A percentile compares a stretch with the other conserved stretches of the same genome.
phyloP scores from a whole-genome alignment of 2,888 invertebrate species.

The Stenodema calcarata region DNA sequence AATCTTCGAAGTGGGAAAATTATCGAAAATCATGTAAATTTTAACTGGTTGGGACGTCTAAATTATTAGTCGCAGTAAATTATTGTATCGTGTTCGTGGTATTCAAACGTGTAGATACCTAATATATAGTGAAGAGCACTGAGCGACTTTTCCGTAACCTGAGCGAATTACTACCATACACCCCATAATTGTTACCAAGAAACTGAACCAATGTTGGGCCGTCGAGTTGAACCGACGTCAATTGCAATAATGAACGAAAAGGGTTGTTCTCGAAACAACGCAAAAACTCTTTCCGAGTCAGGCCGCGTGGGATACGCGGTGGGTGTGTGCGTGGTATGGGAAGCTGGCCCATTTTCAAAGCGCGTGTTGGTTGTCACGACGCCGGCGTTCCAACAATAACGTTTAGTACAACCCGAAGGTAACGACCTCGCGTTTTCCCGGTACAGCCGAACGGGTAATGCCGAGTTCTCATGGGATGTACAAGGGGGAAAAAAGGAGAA shows the following conservation, averaged over 20 bases:
- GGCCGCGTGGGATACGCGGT: background rate
- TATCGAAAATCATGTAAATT: no score
- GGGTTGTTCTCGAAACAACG: background rate
- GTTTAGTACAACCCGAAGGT: background rate
- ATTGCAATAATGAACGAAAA: background rate
- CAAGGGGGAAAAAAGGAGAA: background rate
- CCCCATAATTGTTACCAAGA: no score
- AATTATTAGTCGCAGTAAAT: no score
- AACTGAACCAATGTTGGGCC: no score
- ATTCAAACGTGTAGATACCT: no score
- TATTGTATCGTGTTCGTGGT: no score
- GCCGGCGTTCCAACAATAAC: constrained; percentile 9
- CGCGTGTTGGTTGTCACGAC: constrained; percentile 32
- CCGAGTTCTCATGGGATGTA: background rate
- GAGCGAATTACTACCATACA: no score
- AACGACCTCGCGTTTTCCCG: constrained; percentile 21
- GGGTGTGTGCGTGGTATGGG: background rate
- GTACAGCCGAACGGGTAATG: background rate
- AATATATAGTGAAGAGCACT: no score
- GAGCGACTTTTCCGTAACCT: no score
- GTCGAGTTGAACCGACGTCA: background rate
- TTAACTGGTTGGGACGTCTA: no score
- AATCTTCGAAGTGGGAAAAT: no score
- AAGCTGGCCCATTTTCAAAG: constrained; percentile 3
- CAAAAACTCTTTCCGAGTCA: background rate